phyloP scores from a whole-genome alignment of 2,888 invertebrate species.

The Xestia xanthographa region DNA sequence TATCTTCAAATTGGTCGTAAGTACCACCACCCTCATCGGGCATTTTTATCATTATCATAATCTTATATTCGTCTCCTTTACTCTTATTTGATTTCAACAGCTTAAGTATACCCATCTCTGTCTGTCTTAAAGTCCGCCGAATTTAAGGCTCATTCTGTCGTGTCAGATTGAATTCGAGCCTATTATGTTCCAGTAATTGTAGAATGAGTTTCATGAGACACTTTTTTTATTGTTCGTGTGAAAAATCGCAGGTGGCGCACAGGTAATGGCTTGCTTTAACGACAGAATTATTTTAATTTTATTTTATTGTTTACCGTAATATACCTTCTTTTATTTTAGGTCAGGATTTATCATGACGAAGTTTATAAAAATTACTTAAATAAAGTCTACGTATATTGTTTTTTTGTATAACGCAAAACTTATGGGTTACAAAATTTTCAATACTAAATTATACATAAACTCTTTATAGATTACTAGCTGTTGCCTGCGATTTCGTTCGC shows the following conservation, averaged over 20 bases:
- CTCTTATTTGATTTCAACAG: slow-evolving; percentile 48
- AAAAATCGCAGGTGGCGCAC: slow-evolving; percentile 61
- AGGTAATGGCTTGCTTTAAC: slow-evolving; percentile 35
- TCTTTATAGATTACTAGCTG: not conserved
- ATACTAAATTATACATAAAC: not conserved
- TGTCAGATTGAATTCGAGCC: slow-evolving; percentile 82
- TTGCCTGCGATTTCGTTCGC: no score
- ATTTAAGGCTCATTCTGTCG: slow-evolving; percentile 85
- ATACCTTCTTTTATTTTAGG: not conserved
- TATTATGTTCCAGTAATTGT: slow-evolving; percentile 85
- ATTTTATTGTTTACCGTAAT: slow-evolving; percentile 7
- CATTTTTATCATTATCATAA: slow-evolving; percentile 89
- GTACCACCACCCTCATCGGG: slow-evolving; percentile 87
- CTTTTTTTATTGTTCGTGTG: slow-evolving; percentile 65
- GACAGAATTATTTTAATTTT: slow-evolving; percentile 16
- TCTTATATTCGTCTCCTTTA: slow-evolving; percentile 80
- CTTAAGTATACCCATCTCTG: slow-evolving; percentile 69
- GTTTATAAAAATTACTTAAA: not conserved
- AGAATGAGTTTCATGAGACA: slow-evolving; percentile 67
- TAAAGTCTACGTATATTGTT: not conserved
- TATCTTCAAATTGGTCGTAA: slow-evolving; percentile 90
- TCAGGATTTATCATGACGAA: not conserved
- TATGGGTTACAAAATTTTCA: not conserved
- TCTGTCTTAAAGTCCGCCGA: slow-evolving; percentile 75
- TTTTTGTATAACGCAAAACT: not conserved